These are phyloP conservation scores for Bombylius discolor DNA, from an alignment of 2,888 invertebrate genomes.

Conservation along the genomic window DNA sequence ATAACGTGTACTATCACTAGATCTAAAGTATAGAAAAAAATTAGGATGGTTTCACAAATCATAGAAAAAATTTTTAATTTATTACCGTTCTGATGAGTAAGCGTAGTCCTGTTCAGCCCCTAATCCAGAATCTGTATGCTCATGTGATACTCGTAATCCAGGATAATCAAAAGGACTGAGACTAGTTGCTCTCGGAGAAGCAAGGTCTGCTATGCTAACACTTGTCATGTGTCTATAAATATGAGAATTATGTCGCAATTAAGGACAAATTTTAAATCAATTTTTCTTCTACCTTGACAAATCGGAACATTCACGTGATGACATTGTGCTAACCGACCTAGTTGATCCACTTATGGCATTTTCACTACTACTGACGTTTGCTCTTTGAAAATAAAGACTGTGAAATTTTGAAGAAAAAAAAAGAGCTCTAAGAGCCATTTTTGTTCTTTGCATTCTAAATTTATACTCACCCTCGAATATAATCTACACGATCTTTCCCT, in stretches of 20 bases:
- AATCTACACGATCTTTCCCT: conserved; percentile 35
- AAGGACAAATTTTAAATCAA: no score
- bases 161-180: conserved; percentile 35
- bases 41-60: conserved; percentile 15
- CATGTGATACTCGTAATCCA: conserved; percentile 50
- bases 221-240: conserved; percentile 36
- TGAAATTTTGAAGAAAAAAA: conserved; percentile 5
- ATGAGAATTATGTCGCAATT: no score
- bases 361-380: conserved; percentile 32
- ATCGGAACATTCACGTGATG: conserved; percentile 41
- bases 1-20: conserved; percentile 49
- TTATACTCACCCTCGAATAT: conserved; percentile 34
- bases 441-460: not conserved
- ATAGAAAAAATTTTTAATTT: not conserved
- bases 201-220: conserved; percentile 38
- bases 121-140: conserved; percentile 63
- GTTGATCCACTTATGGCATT: conserved; percentile 42
- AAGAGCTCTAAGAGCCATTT: conserved; percentile 6
- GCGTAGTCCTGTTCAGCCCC: conserved; percentile 65
- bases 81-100: conserved; percentile 54
- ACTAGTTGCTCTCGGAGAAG: conserved; percentile 35
- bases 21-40: conserved; percentile 24
- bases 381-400: conserved; percentile 36
- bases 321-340: conserved; percentile 47
- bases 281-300: conserved; percentile 26